These are phyloP conservation scores for Raja brachyura DNA, from an alignment of 2,113 vertebrate genomes.

Conservation along the genomic window DNA sequence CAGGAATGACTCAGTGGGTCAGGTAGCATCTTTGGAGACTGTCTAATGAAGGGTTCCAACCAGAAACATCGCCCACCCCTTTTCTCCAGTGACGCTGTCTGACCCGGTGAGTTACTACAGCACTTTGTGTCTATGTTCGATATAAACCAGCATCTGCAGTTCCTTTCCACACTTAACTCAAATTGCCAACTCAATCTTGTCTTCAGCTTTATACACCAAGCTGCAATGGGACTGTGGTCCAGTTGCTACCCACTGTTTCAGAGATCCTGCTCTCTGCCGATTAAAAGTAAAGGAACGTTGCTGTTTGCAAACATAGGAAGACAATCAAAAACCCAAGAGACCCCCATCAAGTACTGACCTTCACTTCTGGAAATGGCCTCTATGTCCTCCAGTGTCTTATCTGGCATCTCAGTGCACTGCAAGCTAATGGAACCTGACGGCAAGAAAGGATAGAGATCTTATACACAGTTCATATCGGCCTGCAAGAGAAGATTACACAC, in stretches of 20 bases:
- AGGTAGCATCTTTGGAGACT: too few relatives aligned
- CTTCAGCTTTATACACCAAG: not conserved
- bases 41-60: too few relatives aligned
- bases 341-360: slow-evolving; percentile 41
- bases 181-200: not conserved
- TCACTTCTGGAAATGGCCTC: slow-evolving; percentile 44
- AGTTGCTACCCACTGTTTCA: not conserved
- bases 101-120: too few relatives aligned
- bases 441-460: slow-evolving; percentile 46
- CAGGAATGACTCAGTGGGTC: too few relatives aligned
- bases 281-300: slow-evolving; percentile 41
- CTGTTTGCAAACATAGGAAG: not conserved
- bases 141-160: too few relatives aligned
- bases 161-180: too few relatives aligned
- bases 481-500: slow-evolving; percentile 20
- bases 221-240: not conserved
- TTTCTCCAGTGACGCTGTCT: too few relatives aligned
- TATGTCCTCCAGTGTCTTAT: slow-evolving; percentile 49
- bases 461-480: slow-evolving; percentile 4
- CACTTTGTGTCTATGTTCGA: too few relatives aligned
- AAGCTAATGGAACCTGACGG: slow-evolving; percentile 45
- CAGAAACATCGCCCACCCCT: too few relatives aligned
- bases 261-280: not conserved
- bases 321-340: not conserved
- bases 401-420: slow-evolving; percentile 47